Evolutionary conservation across 2,113 vertebrate genomes (phyloP).

Genomic region (Axis porcinus): DNA sequence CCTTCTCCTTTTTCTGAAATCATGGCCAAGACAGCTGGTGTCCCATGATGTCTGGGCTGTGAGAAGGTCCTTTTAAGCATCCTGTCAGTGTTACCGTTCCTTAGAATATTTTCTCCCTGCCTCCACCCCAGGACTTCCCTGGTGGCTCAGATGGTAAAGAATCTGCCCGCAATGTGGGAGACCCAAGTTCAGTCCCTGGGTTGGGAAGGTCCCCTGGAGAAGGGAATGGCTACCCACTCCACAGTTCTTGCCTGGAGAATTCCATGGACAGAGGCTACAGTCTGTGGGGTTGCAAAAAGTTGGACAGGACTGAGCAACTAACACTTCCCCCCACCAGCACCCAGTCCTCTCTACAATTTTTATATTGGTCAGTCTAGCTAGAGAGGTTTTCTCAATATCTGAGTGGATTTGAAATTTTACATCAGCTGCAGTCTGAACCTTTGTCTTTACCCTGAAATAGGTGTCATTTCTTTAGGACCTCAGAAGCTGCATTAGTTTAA

Average conservation of each 20-base stretch:
- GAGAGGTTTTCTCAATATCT: not conserved
- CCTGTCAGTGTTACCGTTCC: not conserved
- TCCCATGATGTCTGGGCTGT: not conserved
- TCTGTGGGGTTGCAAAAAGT: not conserved
- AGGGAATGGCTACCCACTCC: not conserved
- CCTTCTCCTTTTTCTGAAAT: not conserved
- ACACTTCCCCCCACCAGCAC: not conserved
- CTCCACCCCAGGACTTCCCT: not conserved
- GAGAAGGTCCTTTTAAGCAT: not conserved
- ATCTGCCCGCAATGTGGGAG: not conserved
- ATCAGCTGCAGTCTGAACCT: not conserved
- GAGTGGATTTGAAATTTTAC: not conserved
- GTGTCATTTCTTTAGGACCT: not conserved
- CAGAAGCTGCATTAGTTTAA: slow-evolving; percentile 5
- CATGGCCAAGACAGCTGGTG: not conserved
- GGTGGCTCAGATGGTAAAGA: not conserved
- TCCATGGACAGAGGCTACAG: not conserved
- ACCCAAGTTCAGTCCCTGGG: not conserved
- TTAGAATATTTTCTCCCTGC: not conserved
- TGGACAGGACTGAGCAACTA: not conserved
- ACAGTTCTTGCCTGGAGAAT: not conserved
- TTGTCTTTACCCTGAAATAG: not conserved
- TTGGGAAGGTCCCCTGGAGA: not conserved
- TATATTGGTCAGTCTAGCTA: not conserved
- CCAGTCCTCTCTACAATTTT: not conserved